Evolutionary conservation across 2,797 vertebrate species (phyloP).

Genomic region (Eurystomus glaucurus): DNA sequence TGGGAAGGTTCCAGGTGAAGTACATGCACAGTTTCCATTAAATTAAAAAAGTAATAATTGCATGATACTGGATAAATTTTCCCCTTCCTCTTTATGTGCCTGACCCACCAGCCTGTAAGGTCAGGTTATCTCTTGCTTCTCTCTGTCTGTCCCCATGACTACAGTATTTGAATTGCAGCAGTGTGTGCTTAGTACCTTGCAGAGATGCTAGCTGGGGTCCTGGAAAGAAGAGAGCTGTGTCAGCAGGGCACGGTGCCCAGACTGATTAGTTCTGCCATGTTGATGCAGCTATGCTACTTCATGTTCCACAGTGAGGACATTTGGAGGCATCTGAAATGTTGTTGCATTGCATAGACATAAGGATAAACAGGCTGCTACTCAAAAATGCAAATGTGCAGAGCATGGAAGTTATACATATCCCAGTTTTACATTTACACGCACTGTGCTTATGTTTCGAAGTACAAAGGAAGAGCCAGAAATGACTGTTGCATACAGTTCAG

Average conservation of each 20-base stretch:
- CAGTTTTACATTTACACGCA: background rate
- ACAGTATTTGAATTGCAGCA: constrained; percentile 58
- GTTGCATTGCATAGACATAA: constrained; percentile 22
- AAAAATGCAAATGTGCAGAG: constrained; percentile 41
- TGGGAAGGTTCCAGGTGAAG: background rate
- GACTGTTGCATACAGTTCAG: background rate
- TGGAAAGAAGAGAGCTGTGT: constrained; percentile 58
- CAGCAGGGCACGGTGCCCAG: constrained; percentile 63
- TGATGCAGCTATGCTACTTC: constrained; percentile 49
- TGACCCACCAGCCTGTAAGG: constrained; percentile 20
- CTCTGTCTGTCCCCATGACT: constrained; percentile 60
- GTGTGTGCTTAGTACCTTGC: constrained; percentile 38
- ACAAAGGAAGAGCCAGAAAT: background rate
- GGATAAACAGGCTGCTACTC: constrained; percentile 56
- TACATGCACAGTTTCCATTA: background rate
- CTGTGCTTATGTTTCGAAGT: background rate
- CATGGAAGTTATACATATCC: background rate
- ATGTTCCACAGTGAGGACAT: constrained; percentile 8
- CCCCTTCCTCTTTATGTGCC: background rate
- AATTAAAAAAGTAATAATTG: background rate
- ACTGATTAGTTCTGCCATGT: constrained; percentile 72
- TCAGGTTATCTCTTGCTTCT: constrained; percentile 31
- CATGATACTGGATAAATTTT: background rate
- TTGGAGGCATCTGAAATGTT: constrained; percentile 39
- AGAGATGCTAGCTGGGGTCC: constrained; percentile 46